A percentile compares a stretch with the other conserved stretches of the same genome.
phyloP scores from a whole-genome alignment of 1,140 invertebrate species.

The Sycophaga agraensis region DNA sequence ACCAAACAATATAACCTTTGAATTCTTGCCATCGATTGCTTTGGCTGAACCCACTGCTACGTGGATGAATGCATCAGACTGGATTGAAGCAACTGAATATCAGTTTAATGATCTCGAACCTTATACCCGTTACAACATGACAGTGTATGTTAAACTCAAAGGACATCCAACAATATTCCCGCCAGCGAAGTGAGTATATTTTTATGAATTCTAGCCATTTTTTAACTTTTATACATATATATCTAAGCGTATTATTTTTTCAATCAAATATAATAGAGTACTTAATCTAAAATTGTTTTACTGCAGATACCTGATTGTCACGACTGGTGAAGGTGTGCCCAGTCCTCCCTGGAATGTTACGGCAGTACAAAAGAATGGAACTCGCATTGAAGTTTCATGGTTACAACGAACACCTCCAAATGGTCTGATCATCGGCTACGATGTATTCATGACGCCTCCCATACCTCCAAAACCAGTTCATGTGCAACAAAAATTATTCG shows the following conservation, averaged over 20 bases:
- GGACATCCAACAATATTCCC: conserved; percentile 56
- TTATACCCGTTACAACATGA: conserved; percentile 75
- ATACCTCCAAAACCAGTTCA: conserved; percentile 53
- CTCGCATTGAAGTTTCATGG: conserved; percentile 69
- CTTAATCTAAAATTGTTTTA: neutral
- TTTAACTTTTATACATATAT: neutral
- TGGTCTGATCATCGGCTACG: conserved; percentile 67
- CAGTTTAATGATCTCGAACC: conserved; percentile 68
- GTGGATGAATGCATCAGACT: conserved; percentile 62
- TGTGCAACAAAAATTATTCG: conserved; percentile 47
- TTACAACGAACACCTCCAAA: conserved; percentile 64
- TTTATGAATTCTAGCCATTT: no score
- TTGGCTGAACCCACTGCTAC: conserved; percentile 36
- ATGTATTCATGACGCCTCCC: conserved; percentile 64
- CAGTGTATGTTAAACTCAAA: conserved; percentile 69
- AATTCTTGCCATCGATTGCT: conserved; percentile 65
- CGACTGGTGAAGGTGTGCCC: conserved; percentile 69
- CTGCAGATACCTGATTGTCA: conserved; percentile 56
- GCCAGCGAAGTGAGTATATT: conserved; percentile 55
- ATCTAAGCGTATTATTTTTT: neutral
- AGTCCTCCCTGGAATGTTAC: conserved; percentile 66
- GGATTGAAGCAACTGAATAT: conserved; percentile 59
- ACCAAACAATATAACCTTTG: conserved; percentile 51
- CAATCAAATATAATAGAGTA: neutral
- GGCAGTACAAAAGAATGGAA: conserved; percentile 65